Evolutionary conservation across 23 tunicate species (phyloP).

Genomic region (Styela plicata): DNA sequence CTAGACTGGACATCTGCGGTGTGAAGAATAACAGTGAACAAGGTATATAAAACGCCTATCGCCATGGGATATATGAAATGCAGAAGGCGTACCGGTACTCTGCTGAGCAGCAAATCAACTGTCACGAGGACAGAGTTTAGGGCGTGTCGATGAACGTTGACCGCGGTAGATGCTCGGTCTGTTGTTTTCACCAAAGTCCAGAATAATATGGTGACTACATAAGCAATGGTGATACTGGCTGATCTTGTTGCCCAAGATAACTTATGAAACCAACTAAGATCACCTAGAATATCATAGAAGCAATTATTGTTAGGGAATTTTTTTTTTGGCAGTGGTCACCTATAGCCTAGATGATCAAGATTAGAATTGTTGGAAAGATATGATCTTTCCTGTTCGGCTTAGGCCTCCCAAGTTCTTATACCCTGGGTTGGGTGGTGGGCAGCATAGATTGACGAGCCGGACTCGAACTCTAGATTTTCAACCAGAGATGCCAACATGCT

Average conservation of each 20-base stretch:
- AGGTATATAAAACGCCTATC: neutral
- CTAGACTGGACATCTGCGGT: neutral
- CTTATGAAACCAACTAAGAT: neutral
- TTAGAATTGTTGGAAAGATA: too few relatives aligned
- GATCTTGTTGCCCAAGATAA: neutral
- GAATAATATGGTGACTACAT: neutral
- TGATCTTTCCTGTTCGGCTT: too few relatives aligned
- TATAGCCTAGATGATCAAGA: too few relatives aligned
- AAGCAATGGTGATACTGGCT: neutral
- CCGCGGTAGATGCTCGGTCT: neutral
- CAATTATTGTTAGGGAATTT: neutral
- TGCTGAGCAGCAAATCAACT: neutral
- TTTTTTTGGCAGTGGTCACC: neutral
- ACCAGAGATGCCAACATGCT: too few relatives aligned
- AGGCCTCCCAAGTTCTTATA: too few relatives aligned
- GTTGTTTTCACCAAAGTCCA: conserved; percentile 1
- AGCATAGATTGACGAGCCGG: too few relatives aligned
- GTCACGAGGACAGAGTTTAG: neutral
- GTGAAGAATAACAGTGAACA: neutral
- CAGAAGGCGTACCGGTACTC: neutral
- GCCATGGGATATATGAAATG: neutral
- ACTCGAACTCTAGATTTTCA: too few relatives aligned
- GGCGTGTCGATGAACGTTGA: conserved; percentile 1
- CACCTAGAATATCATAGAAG: conserved; percentile 9
- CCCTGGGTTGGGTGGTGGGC: too few relatives aligned